phyloP scores from a whole-genome alignment of 2,888 invertebrate species.

The Nephrotoma guestfalica region DNA sequence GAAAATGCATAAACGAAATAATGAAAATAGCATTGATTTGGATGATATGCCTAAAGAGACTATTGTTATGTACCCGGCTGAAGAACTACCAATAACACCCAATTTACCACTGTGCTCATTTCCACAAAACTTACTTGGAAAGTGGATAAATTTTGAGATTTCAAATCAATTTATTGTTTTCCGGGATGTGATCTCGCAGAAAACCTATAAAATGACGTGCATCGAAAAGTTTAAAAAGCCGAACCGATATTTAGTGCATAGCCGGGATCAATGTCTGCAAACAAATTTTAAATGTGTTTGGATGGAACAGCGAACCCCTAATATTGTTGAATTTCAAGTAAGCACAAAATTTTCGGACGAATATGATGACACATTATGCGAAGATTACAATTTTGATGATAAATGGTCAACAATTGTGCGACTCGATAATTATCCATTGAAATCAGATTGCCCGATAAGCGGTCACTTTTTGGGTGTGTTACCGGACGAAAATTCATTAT shows the following conservation, averaged over 20 bases:
- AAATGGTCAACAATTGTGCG: constrained; percentile 49
- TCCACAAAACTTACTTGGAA: constrained; percentile 46
- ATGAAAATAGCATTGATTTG: neutral
- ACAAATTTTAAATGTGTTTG: constrained; percentile 12
- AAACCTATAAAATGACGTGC: constrained; percentile 38
- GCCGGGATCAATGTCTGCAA: constrained; percentile 33
- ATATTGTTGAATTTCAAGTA: constrained; percentile 16
- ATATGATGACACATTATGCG: constrained; percentile 21
- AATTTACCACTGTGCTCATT: constrained; percentile 27
- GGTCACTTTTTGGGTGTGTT: constrained; percentile 49
- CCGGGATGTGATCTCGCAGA: constrained; percentile 36
- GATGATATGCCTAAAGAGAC: constrained; percentile 35
- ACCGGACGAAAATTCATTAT: constrained; percentile 41
- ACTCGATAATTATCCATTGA: constrained; percentile 12
- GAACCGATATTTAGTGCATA: constrained; percentile 36
- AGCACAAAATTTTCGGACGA: constrained; percentile 9
- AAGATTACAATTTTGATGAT: constrained; percentile 35
- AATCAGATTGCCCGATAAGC: constrained; percentile 46
- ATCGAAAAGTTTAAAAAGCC: constrained; percentile 16
- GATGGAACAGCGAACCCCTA: constrained; percentile 13
- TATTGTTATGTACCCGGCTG: constrained; percentile 33
- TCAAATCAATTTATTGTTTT: constrained; percentile 34
- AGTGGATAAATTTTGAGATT: constrained; percentile 42
- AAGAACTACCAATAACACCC: constrained; percentile 27
- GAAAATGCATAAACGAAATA: neutral